phyloP scores from a whole-genome alignment of 1,140 invertebrate genomes.

The Zaprionus ghesquierei region DNA sequence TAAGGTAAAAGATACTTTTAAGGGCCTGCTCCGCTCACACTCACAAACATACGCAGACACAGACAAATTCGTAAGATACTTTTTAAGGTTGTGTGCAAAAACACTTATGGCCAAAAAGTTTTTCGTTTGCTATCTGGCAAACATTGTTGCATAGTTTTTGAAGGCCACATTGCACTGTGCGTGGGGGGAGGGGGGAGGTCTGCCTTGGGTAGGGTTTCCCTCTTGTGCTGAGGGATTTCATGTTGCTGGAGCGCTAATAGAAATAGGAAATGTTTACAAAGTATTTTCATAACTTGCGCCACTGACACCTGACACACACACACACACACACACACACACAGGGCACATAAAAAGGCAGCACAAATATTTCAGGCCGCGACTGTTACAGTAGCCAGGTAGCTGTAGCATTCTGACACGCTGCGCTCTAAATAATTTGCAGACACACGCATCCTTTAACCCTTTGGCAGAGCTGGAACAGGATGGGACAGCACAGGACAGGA shows the following conservation, averaged over 20 bases:
- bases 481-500: conserved; percentile 6
- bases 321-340: conserved; percentile 2
- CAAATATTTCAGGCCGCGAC: conserved; percentile 61
- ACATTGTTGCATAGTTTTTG: conserved; percentile 80
- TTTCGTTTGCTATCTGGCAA: conserved; percentile 62
- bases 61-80: conserved; percentile 53
- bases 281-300: conserved; percentile 80
- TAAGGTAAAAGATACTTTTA: conserved; percentile 76
- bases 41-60: neutral
- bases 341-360: conserved; percentile 64
- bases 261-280: conserved; percentile 82
- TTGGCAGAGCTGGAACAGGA: conserved; percentile 7
- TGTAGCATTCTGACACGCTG: conserved; percentile 73
- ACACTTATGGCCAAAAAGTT: conserved; percentile 75
- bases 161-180: conserved; percentile 41
- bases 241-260: conserved; percentile 63
- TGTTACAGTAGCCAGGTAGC: conserved; percentile 30
- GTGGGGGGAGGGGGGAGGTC: neutral
- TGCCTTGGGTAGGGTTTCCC: neutral
- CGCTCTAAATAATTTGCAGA: conserved; percentile 73
- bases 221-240: conserved; percentile 4
- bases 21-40: conserved; percentile 19
- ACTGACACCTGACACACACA: conserved; percentile 78
- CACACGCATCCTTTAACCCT: conserved; percentile 71
- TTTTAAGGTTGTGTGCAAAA: conserved; percentile 49